Evolutionary conservation across 64 coral and sea anemone genomes (phyloP), one percentile per base, ranked within the genome.

Genomic region (Orbicella faveolata): DNA sequence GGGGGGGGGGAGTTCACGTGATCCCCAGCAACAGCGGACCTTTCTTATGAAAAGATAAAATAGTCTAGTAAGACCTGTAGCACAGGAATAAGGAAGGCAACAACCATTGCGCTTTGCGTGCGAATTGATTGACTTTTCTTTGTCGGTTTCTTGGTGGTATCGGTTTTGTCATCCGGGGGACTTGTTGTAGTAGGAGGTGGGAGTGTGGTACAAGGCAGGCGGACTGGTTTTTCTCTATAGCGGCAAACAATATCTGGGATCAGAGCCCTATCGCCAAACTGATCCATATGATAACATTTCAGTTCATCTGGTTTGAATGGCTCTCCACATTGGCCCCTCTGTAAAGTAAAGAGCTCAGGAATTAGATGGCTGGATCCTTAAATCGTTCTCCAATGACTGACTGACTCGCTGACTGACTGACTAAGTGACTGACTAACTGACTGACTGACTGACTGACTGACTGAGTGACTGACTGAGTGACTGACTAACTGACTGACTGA

Each of bases 311-410:
- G 17, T 23, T 83, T 57, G 34, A 83, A 65, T 20, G 81, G 81
- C 16, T 83, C 34, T 9, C 81, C 81, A n/a, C 81, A 83, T 20
- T 68, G 11, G 35, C 10, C 57, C 30, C 30, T 63, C 81, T 83
- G 57, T 36, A 16, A 63, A 83, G 1, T 11, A 9, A 48, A 44
- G 20, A 67, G 18, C 6, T 30, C 26, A 30, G 57, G 1, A 15
- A 63, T 82, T 63, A 36, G 57, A 20, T 36, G 44, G 44, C 4
- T 48, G 44, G 44, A 6, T 48, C 44, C 44, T 48, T 5, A 48
- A 6, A 6, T 48, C 7, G 44, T 48, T 6, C 44, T 48, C 44
- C 44, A 48, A 0, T 48, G 44, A 48, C 44, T 48, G 44, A 48
- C 44, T 48, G 44, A 48, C 44, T 48, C 4, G 7, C 44, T 48